These are phyloP conservation scores for Melitaea athalia DNA, from an alignment of 2,888 invertebrate genomes.

Conservation along the genomic window DNA sequence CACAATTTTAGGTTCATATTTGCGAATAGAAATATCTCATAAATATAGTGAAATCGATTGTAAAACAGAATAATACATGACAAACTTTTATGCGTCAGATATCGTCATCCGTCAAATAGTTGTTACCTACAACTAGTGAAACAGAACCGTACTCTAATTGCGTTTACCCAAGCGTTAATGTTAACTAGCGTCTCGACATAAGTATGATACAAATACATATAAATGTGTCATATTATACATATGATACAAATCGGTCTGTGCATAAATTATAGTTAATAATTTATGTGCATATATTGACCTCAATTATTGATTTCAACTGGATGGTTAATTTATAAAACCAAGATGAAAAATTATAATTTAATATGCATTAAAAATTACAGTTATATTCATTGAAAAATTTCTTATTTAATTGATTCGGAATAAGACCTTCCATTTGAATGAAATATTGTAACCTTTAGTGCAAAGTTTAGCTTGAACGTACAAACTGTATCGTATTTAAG, in stretches of 20 bases:
- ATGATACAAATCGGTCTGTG: background rate
- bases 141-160: too few relatives aligned
- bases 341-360: background rate
- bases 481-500: slow-evolving; percentile 11
- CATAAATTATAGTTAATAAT: background rate
- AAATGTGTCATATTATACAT: too few relatives aligned
- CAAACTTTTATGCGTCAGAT: too few relatives aligned
- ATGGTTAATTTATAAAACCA: background rate
- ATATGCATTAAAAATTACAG: background rate
- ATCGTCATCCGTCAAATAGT: too few relatives aligned
- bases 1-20: too few relatives aligned
- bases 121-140: too few relatives aligned
- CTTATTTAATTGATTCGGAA: background rate
- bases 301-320: slow-evolving; percentile 2
- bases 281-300: slow-evolving; percentile 5
- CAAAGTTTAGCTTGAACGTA: slow-evolving; percentile 6
- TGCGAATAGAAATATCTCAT: too few relatives aligned
- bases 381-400: slow-evolving; percentile 2
- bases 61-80: too few relatives aligned
- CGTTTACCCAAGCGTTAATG: too few relatives aligned
- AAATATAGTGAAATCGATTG: too few relatives aligned
- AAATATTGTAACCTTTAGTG: slow-evolving; percentile 9
- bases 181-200: too few relatives aligned
- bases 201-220: too few relatives aligned
- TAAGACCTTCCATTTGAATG: slow-evolving; percentile 3